Percentiles rank a stretch among this genome's conserved stretches.
These are phyloP conservation scores for Antheraea assamensis DNA, from an alignment of 2,888 invertebrate species.

Conservation along the genomic window DNA sequence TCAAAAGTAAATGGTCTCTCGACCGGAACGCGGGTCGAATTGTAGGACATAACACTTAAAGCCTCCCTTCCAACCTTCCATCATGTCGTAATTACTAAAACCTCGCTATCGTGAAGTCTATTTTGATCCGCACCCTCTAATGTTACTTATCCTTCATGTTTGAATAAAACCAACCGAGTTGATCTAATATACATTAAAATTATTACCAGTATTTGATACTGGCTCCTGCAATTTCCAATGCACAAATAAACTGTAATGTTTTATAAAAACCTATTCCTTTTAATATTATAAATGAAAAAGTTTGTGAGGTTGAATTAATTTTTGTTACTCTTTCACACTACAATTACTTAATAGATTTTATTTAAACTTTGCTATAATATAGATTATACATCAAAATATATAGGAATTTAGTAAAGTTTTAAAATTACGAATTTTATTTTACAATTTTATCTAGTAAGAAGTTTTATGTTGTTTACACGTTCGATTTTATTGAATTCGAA, in stretches of 20 bases:
- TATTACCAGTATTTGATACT: not conserved
- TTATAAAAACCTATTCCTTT: not conserved
- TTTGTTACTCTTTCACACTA: too few species aligned
- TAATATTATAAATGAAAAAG: too few species aligned
- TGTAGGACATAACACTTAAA: conserved; percentile 6
- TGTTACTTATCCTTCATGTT: not conserved
- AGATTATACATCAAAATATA: too few species aligned
- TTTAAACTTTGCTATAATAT: too few species aligned
- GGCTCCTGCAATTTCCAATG: not conserved
- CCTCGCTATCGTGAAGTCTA: conserved; percentile 13
- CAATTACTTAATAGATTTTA: too few species aligned
- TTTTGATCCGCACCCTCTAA: conserved; percentile 5
- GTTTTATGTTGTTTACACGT: too few species aligned
- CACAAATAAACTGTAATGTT: not conserved
- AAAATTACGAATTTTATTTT: too few species aligned
- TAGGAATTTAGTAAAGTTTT: too few species aligned
- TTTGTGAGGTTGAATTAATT: too few species aligned
- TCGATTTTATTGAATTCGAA: too few species aligned
- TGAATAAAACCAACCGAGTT: not conserved
- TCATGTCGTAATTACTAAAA: conserved; percentile 13
- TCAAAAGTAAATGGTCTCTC: conserved; percentile 11
- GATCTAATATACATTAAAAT: not conserved
- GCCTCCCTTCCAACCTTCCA: not conserved
- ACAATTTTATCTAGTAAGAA: too few species aligned
- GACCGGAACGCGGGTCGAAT: conserved; percentile 11